phyloP scores from a whole-genome alignment of 2,888 invertebrate genomes.

The Panopea generosa region DNA sequence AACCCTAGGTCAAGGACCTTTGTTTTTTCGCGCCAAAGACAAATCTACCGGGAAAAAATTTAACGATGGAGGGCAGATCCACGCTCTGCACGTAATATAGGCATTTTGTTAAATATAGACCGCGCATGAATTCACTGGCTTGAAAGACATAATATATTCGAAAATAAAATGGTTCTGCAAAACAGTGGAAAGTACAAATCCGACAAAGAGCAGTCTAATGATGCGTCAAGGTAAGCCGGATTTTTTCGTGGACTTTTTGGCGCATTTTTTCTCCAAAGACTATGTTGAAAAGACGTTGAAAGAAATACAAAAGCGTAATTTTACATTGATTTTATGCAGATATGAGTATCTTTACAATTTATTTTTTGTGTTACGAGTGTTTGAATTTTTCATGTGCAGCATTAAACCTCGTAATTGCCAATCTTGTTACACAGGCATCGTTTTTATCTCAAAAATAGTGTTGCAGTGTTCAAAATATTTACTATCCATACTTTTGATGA shows the following conservation, averaged over 20 bases:
- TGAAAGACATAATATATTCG: slow-evolving; percentile 10
- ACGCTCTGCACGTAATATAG: slow-evolving; percentile 14
- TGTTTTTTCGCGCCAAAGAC: slow-evolving; percentile 70
- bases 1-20: slow-evolving; percentile 45
- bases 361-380: too few species aligned
- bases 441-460: too few species aligned
- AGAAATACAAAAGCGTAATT: too few species aligned
- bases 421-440: too few species aligned
- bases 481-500: too few species aligned
- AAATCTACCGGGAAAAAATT: slow-evolving; percentile 42
- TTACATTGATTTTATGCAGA: too few species aligned
- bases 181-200: slow-evolving; percentile 87
- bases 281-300: too few species aligned
- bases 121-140: neutral
- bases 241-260: neutral
- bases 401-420: too few species aligned
- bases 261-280: neutral
- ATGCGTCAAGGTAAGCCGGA: slow-evolving; percentile 55
- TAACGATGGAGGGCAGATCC: neutral
- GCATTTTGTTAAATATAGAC: too few species aligned
- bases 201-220: slow-evolving; percentile 81
- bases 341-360: too few species aligned
- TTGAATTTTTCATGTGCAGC: too few species aligned
- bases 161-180: slow-evolving; percentile 86
- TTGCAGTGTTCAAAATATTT: too few species aligned